phyloP scores from a whole-genome alignment of 2,797 vertebrate species.

The Heterohyrax brucei region DNA sequence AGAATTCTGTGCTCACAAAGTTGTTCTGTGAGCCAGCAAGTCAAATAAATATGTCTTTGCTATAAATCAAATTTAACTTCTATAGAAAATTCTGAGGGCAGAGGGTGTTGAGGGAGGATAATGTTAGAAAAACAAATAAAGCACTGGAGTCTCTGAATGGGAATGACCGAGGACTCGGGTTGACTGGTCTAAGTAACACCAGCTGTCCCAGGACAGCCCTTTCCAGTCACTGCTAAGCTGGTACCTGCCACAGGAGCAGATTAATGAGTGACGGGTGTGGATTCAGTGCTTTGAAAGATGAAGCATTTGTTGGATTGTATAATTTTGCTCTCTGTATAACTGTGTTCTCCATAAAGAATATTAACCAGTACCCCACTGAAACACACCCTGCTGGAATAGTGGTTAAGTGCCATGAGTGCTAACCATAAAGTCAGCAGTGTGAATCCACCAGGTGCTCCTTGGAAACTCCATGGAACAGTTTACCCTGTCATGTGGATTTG shows the following conservation, averaged over 20 bases:
- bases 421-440: too few species aligned
- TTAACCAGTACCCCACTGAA: background rate
- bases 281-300: background rate
- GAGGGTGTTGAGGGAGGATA: slow-evolving; percentile 92
- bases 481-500: too few species aligned
- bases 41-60: slow-evolving; percentile 88
- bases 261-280: slow-evolving; percentile 95
- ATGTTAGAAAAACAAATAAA: slow-evolving; percentile 94
- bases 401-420: too few species aligned
- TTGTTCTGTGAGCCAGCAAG: slow-evolving; percentile 87
- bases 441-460: too few species aligned
- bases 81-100: slow-evolving; percentile 90
- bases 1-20: slow-evolving; percentile 79
- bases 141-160: slow-evolving; percentile 96
- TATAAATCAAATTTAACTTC: slow-evolving; percentile 84
- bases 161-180: slow-evolving; percentile 97
- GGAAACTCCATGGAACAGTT: too few species aligned
- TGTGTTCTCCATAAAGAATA: background rate
- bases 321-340: background rate
- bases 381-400: too few species aligned
- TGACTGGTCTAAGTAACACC: slow-evolving; percentile 98
- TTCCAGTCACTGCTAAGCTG: slow-evolving; percentile 97
- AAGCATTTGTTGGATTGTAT: background rate
- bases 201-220: slow-evolving; percentile 98
- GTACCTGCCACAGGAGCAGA: slow-evolving; percentile 93